Percentiles rank a stretch among this genome's conserved stretches.
Evolutionary conservation across 23 tunicate genomes (phyloP).

Genomic region (Corella eumyota): DNA sequence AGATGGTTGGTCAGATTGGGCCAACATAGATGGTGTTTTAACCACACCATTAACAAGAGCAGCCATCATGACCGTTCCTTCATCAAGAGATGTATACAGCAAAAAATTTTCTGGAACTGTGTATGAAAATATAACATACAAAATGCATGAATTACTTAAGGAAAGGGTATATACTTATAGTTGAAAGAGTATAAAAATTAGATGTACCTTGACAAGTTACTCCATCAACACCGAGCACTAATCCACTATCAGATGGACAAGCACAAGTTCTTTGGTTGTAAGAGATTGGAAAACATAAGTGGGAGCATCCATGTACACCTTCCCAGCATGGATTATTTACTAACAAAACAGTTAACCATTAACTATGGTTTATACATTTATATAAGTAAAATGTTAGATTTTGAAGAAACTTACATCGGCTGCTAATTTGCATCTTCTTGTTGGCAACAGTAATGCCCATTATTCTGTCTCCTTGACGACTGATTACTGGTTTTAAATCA

Average conservation of each 20-base stretch:
- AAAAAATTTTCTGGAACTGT: constrained; percentile 78
- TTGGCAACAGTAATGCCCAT: constrained; percentile 67
- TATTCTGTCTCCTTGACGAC: constrained; percentile 6
- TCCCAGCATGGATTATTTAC: constrained; percentile 53
- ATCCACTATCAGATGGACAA: constrained; percentile 87
- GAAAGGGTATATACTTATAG: background rate
- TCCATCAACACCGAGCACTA: constrained; percentile 64
- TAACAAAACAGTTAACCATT: background rate
- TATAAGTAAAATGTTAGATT: no score
- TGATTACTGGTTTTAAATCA: constrained; percentile 7
- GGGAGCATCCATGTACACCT: constrained; percentile 35
- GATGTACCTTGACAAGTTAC: constrained; percentile 45
- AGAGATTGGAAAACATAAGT: constrained; percentile 60
- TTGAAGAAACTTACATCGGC: constrained; percentile 62
- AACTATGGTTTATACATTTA: background rate
- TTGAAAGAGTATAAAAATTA: background rate
- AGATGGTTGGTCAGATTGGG: constrained; percentile 76
- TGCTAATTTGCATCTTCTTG: constrained; percentile 25
- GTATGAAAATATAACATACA: background rate
- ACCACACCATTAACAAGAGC: constrained; percentile 33
- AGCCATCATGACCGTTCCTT: constrained; percentile 69
- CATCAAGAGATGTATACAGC: constrained; percentile 70
- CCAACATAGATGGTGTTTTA: constrained; percentile 37
- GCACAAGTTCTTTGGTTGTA: constrained; percentile 41
- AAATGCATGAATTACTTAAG: background rate